Conservation (phyloP, 1,140 invertebrate genomes). For the Notospermus geniculatus region DNA sequence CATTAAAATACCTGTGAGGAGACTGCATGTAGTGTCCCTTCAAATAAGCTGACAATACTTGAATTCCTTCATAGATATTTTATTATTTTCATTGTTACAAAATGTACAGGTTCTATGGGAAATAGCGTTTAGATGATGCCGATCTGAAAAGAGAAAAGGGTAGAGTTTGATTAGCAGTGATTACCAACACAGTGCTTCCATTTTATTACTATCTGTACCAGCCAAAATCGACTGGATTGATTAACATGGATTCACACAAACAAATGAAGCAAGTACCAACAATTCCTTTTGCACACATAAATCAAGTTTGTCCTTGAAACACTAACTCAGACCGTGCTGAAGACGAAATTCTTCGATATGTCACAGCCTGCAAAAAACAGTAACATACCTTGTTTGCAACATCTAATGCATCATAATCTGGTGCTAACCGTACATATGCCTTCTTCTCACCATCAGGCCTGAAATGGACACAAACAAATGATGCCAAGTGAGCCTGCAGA, state of each 20-base stretch:
- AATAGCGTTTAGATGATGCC: slow-evolving; percentile 39
- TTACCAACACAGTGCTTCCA: neutral
- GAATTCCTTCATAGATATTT: neutral
- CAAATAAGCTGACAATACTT: neutral
- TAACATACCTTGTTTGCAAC: slow-evolving; percentile 94
- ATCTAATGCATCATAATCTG: slow-evolving; percentile 98
- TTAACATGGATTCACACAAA: neutral
- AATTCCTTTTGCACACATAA: neutral
- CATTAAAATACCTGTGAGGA: neutral
- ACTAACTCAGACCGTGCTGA: neutral
- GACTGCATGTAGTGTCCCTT: neutral
- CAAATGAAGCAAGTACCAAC: neutral
- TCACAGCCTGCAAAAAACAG: neutral
- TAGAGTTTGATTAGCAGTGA: slow-evolving; percentile 6
- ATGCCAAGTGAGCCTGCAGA: too few species aligned
- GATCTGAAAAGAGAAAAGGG: slow-evolving; percentile 36
- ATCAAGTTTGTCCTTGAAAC: neutral
- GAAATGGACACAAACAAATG: slow-evolving; percentile 42
- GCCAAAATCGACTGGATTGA: too few species aligned
- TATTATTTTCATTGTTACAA: slow-evolving; percentile 1
- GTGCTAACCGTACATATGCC: slow-evolving; percentile 93
- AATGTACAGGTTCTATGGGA: neutral
- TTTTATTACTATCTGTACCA: too few species aligned
- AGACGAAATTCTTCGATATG: too few species aligned
- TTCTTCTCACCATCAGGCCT: slow-evolving; percentile 99